Base-by-base conservation (phyloP, 2,888 invertebrate species). In the Trypoxylon attenuatum region DNA sequence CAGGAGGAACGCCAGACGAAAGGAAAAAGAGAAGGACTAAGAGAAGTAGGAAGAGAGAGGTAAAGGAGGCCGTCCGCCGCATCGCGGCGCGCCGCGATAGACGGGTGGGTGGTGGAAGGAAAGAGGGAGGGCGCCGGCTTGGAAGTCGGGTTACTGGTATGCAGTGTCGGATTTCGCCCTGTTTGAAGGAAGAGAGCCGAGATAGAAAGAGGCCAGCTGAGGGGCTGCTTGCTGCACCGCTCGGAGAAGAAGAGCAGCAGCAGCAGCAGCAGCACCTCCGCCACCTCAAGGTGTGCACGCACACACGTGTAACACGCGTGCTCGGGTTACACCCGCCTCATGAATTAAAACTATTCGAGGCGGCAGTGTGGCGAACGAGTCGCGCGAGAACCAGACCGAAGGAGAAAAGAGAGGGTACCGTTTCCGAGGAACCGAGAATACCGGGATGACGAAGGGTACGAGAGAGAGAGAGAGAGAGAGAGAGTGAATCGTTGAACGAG, bases 131-230 rank as follows among this genome's bases (percentile, higher is more conserved):
- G 60, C 57, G 60, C 54, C 72, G 61, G 57, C 66, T 59, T 71
- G 71, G 65, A 69, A 75, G 76, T 74, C 71, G 62, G 70, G 72
- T 73, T 73, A 76, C 77, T 76, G 76, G 79, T 79, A 79, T 77
- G 79, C 75, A 84, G 82, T 83, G 79, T 84, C 81, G 72, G 77
- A 80, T 84, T 84, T 83, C 84, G 78, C 72, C 70, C 78, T 74
- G 72, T 78, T 75, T 75, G 67, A 69, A 64, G 54, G 69, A 69
- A 69, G 58, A 71, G 58, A 53, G 61, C 50, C n/a, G 62, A 27
- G 49, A 67, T 58, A 68, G 57, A 56, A 59, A 61, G 65, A 50
- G 52, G 65, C 52, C 63, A 63, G 57, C 38, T 57, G 45, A 33
- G 29, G 25, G 19, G 21, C 29, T 46, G 51, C 38, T 43, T 55